Conservation (phyloP, 2,113 vertebrate genomes). For the Zootoca vivipara region DNA sequence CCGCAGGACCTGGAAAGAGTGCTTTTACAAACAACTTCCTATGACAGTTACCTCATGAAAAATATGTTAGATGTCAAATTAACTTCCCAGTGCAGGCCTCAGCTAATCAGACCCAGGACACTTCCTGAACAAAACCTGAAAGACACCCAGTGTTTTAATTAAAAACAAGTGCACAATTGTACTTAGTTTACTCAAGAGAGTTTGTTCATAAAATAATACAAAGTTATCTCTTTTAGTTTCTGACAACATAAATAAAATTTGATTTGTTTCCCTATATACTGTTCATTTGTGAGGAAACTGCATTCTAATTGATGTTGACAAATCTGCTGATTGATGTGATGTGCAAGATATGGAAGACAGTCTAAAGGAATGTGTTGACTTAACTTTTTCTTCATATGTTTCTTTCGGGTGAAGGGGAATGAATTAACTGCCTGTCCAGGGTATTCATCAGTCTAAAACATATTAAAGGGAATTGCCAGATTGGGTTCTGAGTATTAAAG, state of each 20-base stretch:
- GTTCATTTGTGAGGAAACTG: slow-evolving; percentile 71
- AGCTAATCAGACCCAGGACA: slow-evolving; percentile 77
- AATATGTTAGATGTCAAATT: slow-evolving; percentile 83
- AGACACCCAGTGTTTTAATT: slow-evolving; percentile 84
- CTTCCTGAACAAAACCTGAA: slow-evolving; percentile 79
- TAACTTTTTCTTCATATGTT: slow-evolving; percentile 69
- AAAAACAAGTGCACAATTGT: slow-evolving; percentile 81
- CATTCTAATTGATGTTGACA: slow-evolving; percentile 78
- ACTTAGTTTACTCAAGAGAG: slow-evolving; percentile 73
- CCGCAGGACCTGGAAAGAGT: slow-evolving; percentile 76
- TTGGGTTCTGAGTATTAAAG: slow-evolving; percentile 77
- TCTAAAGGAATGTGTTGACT: slow-evolving; percentile 54
- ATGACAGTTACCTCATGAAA: slow-evolving; percentile 80
- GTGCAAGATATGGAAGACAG: slow-evolving; percentile 36
- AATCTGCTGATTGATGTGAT: slow-evolving; percentile 76
- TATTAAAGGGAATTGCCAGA: slow-evolving; percentile 83
- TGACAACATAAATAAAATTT: slow-evolving; percentile 81
- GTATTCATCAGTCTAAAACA: slow-evolving; percentile 73
- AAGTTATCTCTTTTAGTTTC: slow-evolving; percentile 66
- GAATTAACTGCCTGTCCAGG: slow-evolving; percentile 66
- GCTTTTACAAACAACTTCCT: slow-evolving; percentile 78
- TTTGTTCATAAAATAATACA: slow-evolving; percentile 74
- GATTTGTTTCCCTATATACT: slow-evolving; percentile 75
- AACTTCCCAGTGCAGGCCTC: slow-evolving; percentile 75
- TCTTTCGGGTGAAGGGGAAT: slow-evolving; percentile 69